Base-by-base conservation (phyloP, 2,888 invertebrate genomes). In the Phyllotreta cruciferae region DNA sequence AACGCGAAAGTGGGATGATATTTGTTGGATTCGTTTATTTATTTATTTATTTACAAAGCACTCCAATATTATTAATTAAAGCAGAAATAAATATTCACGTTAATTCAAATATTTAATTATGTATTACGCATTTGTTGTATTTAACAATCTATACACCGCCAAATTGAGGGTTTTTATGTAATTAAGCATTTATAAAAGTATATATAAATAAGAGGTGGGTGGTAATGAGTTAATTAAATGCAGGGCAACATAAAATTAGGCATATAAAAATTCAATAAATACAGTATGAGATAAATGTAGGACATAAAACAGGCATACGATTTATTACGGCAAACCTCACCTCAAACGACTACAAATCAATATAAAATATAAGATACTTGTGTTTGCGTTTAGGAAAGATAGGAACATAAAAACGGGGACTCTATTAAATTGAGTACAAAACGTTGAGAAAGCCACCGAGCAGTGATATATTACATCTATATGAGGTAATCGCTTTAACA, bases 401-500 rank as follows among this genome's bases (percentile, higher is more conserved):
- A 55, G 35, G 55, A 34, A 11, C 24, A 42, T 6, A 41, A 55
- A 55, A 55, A 24, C 8, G 39, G 8, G 35, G 34, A 42, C 34
- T 45, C 56, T 56, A 56, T 56, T 56, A 56, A 42, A 56, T 9
- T 56, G 37, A 56, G 45, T 56, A 56, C 56, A 47, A 56, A 56
- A 47, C 56, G 56, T 38, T 45, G 44, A 49, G 35, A 55, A 55
- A 39, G 45, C 56, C 37, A 47, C 24, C 10, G 14, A 38, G 37
- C 36, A 56, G 37, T 56, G 56, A 56, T 47, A 47, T 56, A 56
- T 56, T 38, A 45, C 56, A 45, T 47, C 47, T 47, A 56, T 45
- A 47, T 10, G 47, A 38, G 41, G 60, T 63, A 60, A 63, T 63
- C 58, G 58, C 55, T 63, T 63, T 44, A 49, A 63, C 55, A 63